Evolutionary conservation across 1,140 invertebrate species (phyloP), one percentile per base, ranked within the genome.

Genomic region (Brachionus asplanchnoidis): DNA sequence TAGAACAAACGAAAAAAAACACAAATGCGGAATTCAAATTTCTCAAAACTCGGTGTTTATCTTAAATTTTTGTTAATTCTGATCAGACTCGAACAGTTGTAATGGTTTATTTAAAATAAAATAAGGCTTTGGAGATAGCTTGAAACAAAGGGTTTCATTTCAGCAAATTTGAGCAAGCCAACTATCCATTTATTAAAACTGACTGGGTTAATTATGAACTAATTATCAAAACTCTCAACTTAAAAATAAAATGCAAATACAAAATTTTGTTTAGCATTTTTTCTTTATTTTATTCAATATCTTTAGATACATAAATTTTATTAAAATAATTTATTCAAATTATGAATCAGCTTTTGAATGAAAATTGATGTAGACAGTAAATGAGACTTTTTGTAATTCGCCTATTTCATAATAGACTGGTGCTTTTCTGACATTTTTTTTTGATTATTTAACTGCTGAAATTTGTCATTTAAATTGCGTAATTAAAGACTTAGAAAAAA

Each of bases 271-370:
- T 68, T 68, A 68, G 66, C 66, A 68, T 68, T 32, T 68, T 68
- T 68, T 32, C 32, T 17, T 68, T 28, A 32, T 36, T 68, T 32
- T 28, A 28, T 28, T 8, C 14, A 68, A 32, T 68, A 42, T 44
- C n/a, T 73, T 40, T 42, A 73, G 17, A 40, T 40, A 42, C 36
- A 73, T 42, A 73, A 40, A n/a, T 73, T 20, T 17, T 17, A 42
- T 73, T 40, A 42, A 73, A 73, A 40, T 73, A 73, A 73, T 42
- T 73, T 42, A 73, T 73, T 73, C 36, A 46, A 40, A 73, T 68
- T 32, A 68, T 28, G 11, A 32, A 28, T 68, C 23, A n/a, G 26
- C 4, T 68, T 17, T 68, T 20, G 17, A 20, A 20, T 60, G 17
- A 60, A 60, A 60, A 60, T 20, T 20, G 20, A 60, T 60, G 17